These are phyloP conservation scores for Tylochromis polylepis DNA, from an alignment of 2,113 vertebrate genomes.

Conservation along the genomic window DNA sequence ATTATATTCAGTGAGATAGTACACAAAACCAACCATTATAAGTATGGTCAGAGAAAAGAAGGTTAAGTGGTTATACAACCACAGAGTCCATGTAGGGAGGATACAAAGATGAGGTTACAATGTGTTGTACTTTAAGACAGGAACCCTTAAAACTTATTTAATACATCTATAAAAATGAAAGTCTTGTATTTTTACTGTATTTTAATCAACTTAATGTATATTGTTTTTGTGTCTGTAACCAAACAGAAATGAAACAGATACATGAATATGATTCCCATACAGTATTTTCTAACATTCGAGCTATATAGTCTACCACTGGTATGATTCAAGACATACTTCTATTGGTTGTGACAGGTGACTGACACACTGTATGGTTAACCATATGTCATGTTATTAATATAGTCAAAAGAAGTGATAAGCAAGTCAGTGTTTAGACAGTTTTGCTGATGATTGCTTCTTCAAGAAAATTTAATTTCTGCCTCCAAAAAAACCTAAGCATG, in stretches of 20 bases:
- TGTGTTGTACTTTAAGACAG: not conserved
- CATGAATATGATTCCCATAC: not conserved
- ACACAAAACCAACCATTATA: not conserved
- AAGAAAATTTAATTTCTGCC: not conserved
- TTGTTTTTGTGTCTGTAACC: not conserved
- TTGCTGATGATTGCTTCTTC: not conserved
- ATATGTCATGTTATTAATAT: not conserved
- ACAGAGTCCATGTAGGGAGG: not conserved
- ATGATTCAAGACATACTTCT: not conserved
- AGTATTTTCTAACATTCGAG: not conserved
- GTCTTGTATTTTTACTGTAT: not conserved
- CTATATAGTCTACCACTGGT: not conserved
- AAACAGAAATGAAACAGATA: not conserved
- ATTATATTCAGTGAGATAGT: not conserved
- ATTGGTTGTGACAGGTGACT: not conserved
- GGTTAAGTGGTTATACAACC: not conserved
- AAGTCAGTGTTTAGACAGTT: not conserved
- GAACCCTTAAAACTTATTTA: rapidly evolving
- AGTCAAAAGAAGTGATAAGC: not conserved
- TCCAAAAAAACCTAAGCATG: not conserved
- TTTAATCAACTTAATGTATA: not conserved
- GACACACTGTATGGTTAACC: not conserved
- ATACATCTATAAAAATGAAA: not conserved
- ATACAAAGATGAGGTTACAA: not conserved
- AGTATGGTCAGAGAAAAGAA: too few relatives aligned